Evolutionary conservation across 2,113 vertebrate species (phyloP), one percentile per base, ranked within the genome.

Genomic region (Colinus virginianus): DNA sequence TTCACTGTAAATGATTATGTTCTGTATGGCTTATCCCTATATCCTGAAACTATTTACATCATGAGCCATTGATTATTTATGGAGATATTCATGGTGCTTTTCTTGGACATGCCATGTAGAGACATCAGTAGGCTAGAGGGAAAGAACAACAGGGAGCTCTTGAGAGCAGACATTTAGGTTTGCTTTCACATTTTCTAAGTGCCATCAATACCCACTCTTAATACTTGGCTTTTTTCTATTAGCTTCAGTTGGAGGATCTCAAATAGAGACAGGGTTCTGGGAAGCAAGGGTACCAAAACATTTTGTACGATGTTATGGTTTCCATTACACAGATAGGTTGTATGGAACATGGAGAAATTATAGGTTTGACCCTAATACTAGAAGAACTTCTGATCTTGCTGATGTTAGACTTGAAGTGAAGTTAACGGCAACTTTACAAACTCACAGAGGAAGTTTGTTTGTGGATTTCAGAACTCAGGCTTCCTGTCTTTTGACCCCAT

Each of bases 11-110:
- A 69, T 72, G 3, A 55, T 84, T 76, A 32, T 55, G 13, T 22
- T 81, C 63, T 70, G 22, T 67, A 72, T 70, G 45, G 32, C 5
- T 85, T 90, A 90, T 87, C 66, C 67, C 32, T 94, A 11, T 89
- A 40, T 93, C 83, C 75, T 94, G 78, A 40, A 92, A 87, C 88
- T 89, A 89, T 90, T 90, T 92, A 55, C 42, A 58, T 82, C 71
- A 69, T 63, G 59, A 90, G 30, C 76, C 74, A 84, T 66, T 82
- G 70, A 82, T 95, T 94, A 87, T 87, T 93, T 87, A 84, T 82
- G 32, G 78, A 84, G 49, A 87, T 74, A 69, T 87, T 87, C 69
- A 30, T 55, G 58, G 69, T 90, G 66, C 89, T 92, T 96, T 92
- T 82, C 80, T 94, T 95, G 92, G 86, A 72, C 38, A 62, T 78